These are phyloP conservation scores for Lepidochitona cinerea DNA, from an alignment of 2,888 invertebrate genomes.

Conservation along the genomic window DNA sequence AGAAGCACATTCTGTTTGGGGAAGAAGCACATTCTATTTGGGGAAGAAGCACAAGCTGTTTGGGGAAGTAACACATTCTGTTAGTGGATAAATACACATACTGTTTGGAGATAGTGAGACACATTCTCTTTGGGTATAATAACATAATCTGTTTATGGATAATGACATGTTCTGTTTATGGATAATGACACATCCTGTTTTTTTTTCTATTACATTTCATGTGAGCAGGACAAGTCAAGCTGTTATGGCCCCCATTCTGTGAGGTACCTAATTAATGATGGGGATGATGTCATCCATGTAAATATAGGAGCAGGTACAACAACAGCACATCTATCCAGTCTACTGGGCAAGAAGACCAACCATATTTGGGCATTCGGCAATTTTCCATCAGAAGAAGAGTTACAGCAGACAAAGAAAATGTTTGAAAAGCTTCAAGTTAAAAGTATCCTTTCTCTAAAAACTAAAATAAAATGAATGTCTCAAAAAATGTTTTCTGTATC, in stretches of 20 bases:
- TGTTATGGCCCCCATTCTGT: slow-evolving; percentile 65
- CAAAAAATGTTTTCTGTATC: neutral
- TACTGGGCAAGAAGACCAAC: slow-evolving; percentile 47
- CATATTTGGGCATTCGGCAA: slow-evolving; percentile 59
- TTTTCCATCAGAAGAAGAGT: slow-evolving; percentile 34
- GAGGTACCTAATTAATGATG: slow-evolving; percentile 58
- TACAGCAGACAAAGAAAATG: slow-evolving; percentile 39
- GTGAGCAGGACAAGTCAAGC: slow-evolving; percentile 67
- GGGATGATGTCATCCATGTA: slow-evolving; percentile 66
- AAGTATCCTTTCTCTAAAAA: slow-evolving; percentile 49
- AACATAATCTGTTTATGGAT: too few species aligned
- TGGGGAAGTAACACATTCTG: too few species aligned
- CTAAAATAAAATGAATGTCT: neutral
- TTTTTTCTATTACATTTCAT: neutral
- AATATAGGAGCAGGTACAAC: slow-evolving; percentile 63
- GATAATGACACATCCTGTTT: neutral
- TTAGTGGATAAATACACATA: too few species aligned
- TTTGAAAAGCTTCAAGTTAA: slow-evolving; percentile 59
- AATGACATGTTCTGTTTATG: too few species aligned
- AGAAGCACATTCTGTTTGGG: too few species aligned
- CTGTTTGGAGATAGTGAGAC: too few species aligned
- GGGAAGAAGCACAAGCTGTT: too few species aligned
- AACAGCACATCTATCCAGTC: slow-evolving; percentile 64
- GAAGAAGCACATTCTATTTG: too few species aligned
- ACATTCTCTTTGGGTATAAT: too few species aligned